Evolutionary conservation across 2,113 vertebrate species (phyloP).

Genomic region (Pollachius pollachius): DNA sequence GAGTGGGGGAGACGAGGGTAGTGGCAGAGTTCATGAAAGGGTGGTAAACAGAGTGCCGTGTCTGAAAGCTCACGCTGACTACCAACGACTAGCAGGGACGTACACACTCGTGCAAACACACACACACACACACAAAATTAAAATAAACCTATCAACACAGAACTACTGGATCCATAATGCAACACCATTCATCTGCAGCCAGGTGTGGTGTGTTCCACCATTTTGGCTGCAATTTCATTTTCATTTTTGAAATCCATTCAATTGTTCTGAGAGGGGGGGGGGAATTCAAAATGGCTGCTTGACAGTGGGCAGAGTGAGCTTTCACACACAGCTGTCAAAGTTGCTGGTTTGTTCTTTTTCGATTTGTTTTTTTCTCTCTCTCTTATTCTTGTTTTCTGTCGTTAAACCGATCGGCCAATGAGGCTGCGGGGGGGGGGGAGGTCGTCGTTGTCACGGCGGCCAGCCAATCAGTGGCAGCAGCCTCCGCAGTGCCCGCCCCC

Average conservation of each 20-base stretch:
- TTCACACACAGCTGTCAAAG: slow-evolving; percentile 47
- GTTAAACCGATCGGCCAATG: slow-evolving; percentile 22
- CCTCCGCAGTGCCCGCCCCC: slow-evolving; percentile 83
- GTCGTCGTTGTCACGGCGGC: not conserved
- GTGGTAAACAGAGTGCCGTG: slow-evolving; percentile 20
- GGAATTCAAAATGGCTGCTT: slow-evolving; percentile 25
- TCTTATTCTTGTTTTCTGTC: not conserved
- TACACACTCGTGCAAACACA: not conserved
- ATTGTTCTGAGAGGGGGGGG: not conserved
- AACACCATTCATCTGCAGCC: slow-evolving; percentile 18
- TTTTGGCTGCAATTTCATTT: slow-evolving; percentile 1
- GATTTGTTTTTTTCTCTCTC: slow-evolving; percentile 7
- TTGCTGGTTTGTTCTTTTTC: slow-evolving; percentile 48
- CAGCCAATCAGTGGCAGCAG: slow-evolving; percentile 83
- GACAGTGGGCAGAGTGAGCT: slow-evolving; percentile 34
- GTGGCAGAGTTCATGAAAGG: slow-evolving; percentile 9
- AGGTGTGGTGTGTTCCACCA: slow-evolving; percentile 21
- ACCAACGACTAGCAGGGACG: slow-evolving; percentile 25
- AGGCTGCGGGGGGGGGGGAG: too few species aligned
- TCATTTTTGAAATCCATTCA: not conserved
- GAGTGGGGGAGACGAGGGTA: slow-evolving; percentile 17
- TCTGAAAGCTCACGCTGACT: slow-evolving; percentile 49
- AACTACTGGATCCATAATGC: slow-evolving; percentile 18
- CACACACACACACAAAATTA: not conserved
- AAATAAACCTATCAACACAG: not conserved